These are phyloP conservation scores for Anguilla pacifica DNA, from an alignment of 2,797 vertebrate genomes.

Conservation along the genomic window DNA sequence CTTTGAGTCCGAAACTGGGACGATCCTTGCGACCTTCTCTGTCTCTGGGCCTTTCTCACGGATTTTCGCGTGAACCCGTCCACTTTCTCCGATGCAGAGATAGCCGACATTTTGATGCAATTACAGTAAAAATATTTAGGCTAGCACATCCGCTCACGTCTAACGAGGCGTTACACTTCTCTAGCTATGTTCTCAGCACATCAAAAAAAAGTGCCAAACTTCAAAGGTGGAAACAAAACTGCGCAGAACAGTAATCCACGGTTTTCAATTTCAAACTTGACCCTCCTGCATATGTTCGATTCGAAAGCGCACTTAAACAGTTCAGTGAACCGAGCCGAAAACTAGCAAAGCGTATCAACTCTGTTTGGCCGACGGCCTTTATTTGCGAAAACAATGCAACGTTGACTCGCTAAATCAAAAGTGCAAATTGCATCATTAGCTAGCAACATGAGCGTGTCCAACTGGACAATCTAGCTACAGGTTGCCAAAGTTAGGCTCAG, in stretches of 20 bases:
- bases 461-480: slow-evolving; percentile 25
- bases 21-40: slow-evolving; percentile 90
- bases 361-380: not conserved
- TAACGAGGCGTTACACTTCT: not conserved
- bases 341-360: slow-evolving; percentile 3
- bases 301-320: not conserved
- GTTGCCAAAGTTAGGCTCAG: slow-evolving; percentile 26
- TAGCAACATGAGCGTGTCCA: not conserved
- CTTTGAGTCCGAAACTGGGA: slow-evolving; percentile 91
- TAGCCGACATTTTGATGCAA: slow-evolving; percentile 83
- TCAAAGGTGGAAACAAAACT: not conserved
- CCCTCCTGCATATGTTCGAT: not conserved
- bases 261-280: not conserved
- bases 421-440: not conserved
- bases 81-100: slow-evolving; percentile 97
- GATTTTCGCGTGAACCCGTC: slow-evolving; percentile 97
- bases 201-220: not conserved
- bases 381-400: not conserved
- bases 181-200: not conserved
- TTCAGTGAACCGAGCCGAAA: not conserved
- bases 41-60: slow-evolving; percentile 92
- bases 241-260: not conserved
- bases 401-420: not conserved
- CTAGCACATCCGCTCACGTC: slow-evolving; percentile 40
- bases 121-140: slow-evolving; percentile 41